These are phyloP conservation scores for Coturnix japonica DNA, from an alignment of 2,113 vertebrate species.

Conservation along the genomic window DNA sequence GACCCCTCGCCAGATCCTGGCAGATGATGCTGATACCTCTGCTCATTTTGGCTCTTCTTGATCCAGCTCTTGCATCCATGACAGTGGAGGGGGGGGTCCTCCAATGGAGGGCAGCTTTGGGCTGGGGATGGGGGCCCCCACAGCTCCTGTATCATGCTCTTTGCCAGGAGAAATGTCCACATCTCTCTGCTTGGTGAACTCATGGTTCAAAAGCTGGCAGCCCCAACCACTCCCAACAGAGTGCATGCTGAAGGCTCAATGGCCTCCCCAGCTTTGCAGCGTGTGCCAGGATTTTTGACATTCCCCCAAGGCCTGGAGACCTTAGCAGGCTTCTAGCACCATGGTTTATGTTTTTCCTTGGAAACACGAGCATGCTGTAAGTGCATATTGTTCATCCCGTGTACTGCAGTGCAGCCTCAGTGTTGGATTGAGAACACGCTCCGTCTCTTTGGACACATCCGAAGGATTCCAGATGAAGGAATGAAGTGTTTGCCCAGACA, in stretches of 20 bases:
- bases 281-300: neutral
- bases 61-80: neutral
- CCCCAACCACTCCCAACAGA: too few species aligned
- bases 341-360: neutral
- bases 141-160: rapidly evolving
- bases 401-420: neutral
- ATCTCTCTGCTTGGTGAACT: neutral
- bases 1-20: neutral
- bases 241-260: too few species aligned
- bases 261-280: neutral
- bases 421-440: rapidly evolving
- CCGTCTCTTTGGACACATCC: neutral
- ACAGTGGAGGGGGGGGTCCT: neutral
- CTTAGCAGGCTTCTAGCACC: neutral
- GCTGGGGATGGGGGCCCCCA: neutral
- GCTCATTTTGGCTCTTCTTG: neutral
- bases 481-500: conserved; percentile 3
- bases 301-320: neutral
- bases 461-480: neutral
- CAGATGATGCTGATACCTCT: neutral
- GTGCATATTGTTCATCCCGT: neutral
- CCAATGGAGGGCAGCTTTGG: neutral
- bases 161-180: neutral
- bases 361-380: neutral
- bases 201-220: neutral